Evolutionary conservation across 1,140 invertebrate species (phyloP), one percentile per base, ranked within the genome.

Genomic region (Aphidius gifuensis): DNA sequence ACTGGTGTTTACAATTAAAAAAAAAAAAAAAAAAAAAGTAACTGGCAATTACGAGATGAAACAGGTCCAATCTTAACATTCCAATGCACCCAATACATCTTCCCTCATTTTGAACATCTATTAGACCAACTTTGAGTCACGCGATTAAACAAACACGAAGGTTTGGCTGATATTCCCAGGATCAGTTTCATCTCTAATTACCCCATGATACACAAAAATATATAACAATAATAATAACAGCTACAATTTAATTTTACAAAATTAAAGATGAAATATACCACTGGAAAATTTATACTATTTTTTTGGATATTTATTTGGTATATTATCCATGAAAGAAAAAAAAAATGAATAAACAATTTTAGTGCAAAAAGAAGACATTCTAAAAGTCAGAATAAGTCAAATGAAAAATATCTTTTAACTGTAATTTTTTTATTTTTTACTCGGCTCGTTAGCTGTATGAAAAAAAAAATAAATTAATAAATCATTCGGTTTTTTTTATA

Each of bases 391-490:
- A 40, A 7, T 59, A 59, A 44, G 51, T 60, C 38, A 43, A 49
- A 64, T 65, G 62, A 64, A 64, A 65, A 61, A 57, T 65, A 65
- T 47, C 55, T 55, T 60, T 58, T 42, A 62, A 38, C 16, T 16
- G 16, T 16, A 9, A 47, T 48, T 54, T 67, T 67, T 66, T 66
- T 73, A 74, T 78, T 68, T 68, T 16, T 62, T 11, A 68, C 70
- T 72, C 71, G 76, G 73, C 67, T 79, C 76, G 77, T 79, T 79
- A 78, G 73, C 73, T 74, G 72, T 71, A 66, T 73, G 75, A 77
- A 76, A 78, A 77, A 73, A 76, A 9, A 51, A 2, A 23, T 23
- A 7, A 6, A 32, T 21, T 4, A 23, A 51, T 32, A 32, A 32
- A 32, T 32, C 23, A 32, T 32, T 32, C 1, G 23, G 23, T 32